Evolutionary conservation across 2,113 vertebrate genomes (phyloP), one percentile per base, ranked within the genome.

Genomic region (Eulacestoma nigropectus): DNA sequence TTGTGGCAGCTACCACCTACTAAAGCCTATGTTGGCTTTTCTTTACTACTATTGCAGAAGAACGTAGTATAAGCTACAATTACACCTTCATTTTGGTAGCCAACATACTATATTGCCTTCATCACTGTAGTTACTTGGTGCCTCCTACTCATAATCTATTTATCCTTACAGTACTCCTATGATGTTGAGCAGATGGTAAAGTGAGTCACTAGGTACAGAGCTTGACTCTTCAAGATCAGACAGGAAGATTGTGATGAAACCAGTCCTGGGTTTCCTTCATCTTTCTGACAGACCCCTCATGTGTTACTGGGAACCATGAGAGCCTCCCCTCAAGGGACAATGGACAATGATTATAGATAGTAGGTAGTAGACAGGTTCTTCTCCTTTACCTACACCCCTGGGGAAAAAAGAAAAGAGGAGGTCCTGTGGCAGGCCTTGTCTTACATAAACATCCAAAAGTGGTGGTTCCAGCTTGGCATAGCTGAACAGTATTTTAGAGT

Each of bases 151-250:
- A 63, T 92, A 77, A 86, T 72, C 52, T 91, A 84, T 94, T 97
- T 95, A 96, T 96, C 92, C 85, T 97, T 68, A 91, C 79, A 96
- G 95, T 65, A 85, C 91, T 96, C 68, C 72, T 84, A 27, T 81
- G 82, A 91, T 92, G 89, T 78, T 84, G 47, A 97, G 60, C 95
- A 96, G 95, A 96, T 96, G 95, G 95, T 84, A 93, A 95, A 96
- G 90, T 95, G 95, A 96, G 27, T 97, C 94, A 95, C 59, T 88
- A 82, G 85, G 90, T 95, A 75, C 41, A 82, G 87, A 94, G 30
- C 89, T 91, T 93, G 96, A 96, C 93, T 97, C 44, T 62, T 85
- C 57, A 57, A 68, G 89, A 90, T 95, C 72, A 84, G 55, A 52
- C 30, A 67, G 74, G 52, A 86, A 18, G 39, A 81, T 14, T 93